phyloP scores from a whole-genome alignment of 2,888 invertebrate species.

The Trichogramma dendrolimi region DNA sequence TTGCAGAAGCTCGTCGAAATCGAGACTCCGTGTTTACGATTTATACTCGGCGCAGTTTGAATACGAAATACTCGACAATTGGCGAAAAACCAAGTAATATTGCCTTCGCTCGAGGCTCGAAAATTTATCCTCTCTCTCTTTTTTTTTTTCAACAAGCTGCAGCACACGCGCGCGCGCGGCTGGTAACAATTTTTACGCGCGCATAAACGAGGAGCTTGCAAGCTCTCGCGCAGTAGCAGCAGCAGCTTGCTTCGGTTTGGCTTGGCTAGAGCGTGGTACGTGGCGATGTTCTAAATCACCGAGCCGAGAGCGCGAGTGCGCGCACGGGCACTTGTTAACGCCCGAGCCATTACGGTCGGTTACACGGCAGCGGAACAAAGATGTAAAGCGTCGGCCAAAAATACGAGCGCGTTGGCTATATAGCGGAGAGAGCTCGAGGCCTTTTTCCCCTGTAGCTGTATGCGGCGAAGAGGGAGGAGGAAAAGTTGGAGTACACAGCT shows the following conservation, averaged over 20 bases:
- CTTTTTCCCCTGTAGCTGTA: background rate
- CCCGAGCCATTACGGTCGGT: slow-evolving; percentile 25
- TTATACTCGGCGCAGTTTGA: no score
- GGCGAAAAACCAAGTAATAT: no score
- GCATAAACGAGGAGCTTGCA: background rate
- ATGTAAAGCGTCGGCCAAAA: slow-evolving; percentile 23
- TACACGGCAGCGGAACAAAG: slow-evolving; percentile 24
- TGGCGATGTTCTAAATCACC: slow-evolving; percentile 20
- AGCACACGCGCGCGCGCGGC: background rate
- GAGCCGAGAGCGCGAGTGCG: no score
- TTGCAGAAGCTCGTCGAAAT: no score
- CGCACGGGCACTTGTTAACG: slow-evolving; percentile 16
- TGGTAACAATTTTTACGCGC: background rate
- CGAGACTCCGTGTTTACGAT: no score
- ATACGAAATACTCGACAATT: no score
- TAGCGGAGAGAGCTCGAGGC: background rate
- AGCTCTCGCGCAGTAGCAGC: background rate
- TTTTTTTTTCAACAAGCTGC: background rate
- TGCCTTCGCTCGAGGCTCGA: no score
- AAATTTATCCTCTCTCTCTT: no score
- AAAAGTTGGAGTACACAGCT: no score
- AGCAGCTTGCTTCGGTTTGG: background rate
- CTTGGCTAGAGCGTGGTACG: background rate
- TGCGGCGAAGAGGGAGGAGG: background rate
- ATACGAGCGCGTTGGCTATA: slow-evolving; percentile 13